Base-by-base conservation (phyloP, 2,888 invertebrate genomes). In the Hirudinaria manillensis region DNA sequence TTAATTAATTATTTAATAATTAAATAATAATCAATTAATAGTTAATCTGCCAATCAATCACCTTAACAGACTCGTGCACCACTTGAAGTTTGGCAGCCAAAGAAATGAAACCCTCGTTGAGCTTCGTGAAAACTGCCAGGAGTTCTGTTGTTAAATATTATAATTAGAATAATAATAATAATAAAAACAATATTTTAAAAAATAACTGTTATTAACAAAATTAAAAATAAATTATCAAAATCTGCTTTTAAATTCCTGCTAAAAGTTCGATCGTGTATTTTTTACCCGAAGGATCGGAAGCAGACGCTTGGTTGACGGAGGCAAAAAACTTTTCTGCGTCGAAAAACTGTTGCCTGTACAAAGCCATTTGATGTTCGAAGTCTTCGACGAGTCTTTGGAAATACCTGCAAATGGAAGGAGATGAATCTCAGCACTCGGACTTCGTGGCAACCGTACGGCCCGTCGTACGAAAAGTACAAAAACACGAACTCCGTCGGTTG, bases 41-140 rank as follows among this genome's bases (percentile, higher is more conserved):
- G n/a, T n/a, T n/a, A n/a, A 16, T 45, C 45, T 45, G 45, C 3
- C 13, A 45, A 45, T 45, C 45, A 45, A 10, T 75, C 79, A 86
- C 86, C 82, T 93, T 91, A 0, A 94, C 91, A 67, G 84, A 81
- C 77, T 86, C 86, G 79, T 94, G 93, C 0, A 92, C 89, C 4
- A 91, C 90, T 82, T 94, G 93, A 55, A 94, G 86, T 56, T 92
- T 90, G 0, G 93, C 93, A n/a, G 94, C 94, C 76, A 94, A 85
- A 0, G 92, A 92, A 51, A 94, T 90, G 81, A 94, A 89, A 2
- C 92, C 91, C 83, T 93, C 93, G 83, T 94, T 92, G 81, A 94
- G 89, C 82, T 92, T 90, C 51, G 90, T 89, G 86, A 94, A 90
- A 27, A 93, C 91, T 75, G 90, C 86, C 16, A 91, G 90, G 77